Evolutionary conservation across 37 sponge, comb jelly and placozoan species (phyloP).

Genomic region (Dysidea cf. avara): DNA sequence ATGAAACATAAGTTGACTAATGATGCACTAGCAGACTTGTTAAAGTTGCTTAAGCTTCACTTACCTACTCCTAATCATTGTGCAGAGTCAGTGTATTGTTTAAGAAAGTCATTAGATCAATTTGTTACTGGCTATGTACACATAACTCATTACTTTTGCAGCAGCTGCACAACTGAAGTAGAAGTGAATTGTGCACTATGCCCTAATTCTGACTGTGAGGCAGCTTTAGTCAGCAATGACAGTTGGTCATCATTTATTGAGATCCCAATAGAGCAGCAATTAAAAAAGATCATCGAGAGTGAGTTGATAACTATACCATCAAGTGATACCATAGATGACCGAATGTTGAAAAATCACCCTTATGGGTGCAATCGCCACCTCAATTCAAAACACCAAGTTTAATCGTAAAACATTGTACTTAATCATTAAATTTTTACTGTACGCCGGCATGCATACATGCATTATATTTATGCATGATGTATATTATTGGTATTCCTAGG

Average conservation of each 20-base stretch:
- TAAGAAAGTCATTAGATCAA: constrained; percentile 15
- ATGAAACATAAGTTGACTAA: constrained; percentile 33
- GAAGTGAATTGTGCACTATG: constrained; percentile 3
- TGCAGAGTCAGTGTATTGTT: constrained; percentile 6
- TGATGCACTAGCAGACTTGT: constrained; percentile 27
- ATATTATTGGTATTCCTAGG: too few species aligned
- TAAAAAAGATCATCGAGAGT: constrained; percentile 24
- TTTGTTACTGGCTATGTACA: constrained; percentile 7
- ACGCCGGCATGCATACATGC: too few species aligned
- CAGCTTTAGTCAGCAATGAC: not conserved
- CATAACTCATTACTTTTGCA: constrained; percentile 24
- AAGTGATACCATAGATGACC: too few species aligned
- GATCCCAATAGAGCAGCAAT: constrained; percentile 28
- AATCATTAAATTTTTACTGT: too few species aligned
- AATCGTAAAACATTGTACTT: too few species aligned
- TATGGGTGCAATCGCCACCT: too few species aligned
- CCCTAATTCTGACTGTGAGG: constrained; percentile 14
- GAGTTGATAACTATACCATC: not conserved
- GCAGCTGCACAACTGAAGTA: constrained; percentile 7
- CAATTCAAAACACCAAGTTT: too few species aligned
- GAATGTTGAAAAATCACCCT: too few species aligned
- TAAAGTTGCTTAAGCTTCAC: constrained; percentile 9
- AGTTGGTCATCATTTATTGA: constrained; percentile 23
- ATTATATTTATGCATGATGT: too few species aligned
- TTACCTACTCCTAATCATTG: constrained; percentile 16